These are phyloP conservation scores for Pristionchus pacificus DNA, from an alignment of 1,140 invertebrate species.

Conservation along the genomic window DNA sequence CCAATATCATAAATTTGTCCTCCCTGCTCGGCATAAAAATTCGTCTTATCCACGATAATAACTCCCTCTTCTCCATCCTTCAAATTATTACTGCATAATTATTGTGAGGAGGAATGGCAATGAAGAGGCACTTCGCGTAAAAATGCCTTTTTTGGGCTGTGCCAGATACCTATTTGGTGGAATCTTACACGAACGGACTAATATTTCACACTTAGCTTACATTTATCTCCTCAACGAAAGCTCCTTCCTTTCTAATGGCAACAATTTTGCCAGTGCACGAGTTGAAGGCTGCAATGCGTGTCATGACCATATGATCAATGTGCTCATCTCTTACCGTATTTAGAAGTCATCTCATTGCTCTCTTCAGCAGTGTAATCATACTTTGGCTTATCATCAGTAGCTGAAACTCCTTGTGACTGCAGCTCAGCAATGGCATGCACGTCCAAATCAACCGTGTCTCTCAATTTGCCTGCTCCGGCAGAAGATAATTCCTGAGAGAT, in stretches of 20 bases:
- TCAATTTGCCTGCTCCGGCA: slow-evolving; percentile 42
- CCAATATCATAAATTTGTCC: slow-evolving; percentile 97
- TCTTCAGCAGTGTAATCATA: slow-evolving; percentile 76
- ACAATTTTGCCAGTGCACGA: slow-evolving; percentile 62
- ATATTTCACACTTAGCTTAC: slow-evolving; percentile 52
- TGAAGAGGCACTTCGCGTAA: too few relatives aligned
- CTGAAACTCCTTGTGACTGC: slow-evolving; percentile 67
- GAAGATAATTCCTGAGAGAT: slow-evolving; percentile 42
- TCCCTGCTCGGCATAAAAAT: slow-evolving; percentile 86
- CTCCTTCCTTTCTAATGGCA: slow-evolving; percentile 70
- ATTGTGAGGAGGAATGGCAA: too few relatives aligned
- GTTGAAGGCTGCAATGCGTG: slow-evolving; percentile 60
- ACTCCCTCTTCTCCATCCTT: slow-evolving; percentile 78
- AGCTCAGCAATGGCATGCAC: slow-evolving; percentile 90
- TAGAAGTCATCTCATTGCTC: slow-evolving; percentile 63
- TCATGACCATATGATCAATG: not conserved
- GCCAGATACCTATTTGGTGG: not conserved
- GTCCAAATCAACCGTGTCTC: slow-evolving; percentile 68
- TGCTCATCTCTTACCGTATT: slow-evolving; percentile 64
- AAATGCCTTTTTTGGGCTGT: too few relatives aligned
- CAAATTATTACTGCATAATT: not conserved
- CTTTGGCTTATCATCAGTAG: slow-evolving; percentile 85
- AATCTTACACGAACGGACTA: not conserved
- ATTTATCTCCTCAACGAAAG: slow-evolving; percentile 78
- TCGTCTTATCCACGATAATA: slow-evolving; percentile 81